Conservation (phyloP, 2,113 vertebrate genomes). For the Lophura nycthemera region DNA sequence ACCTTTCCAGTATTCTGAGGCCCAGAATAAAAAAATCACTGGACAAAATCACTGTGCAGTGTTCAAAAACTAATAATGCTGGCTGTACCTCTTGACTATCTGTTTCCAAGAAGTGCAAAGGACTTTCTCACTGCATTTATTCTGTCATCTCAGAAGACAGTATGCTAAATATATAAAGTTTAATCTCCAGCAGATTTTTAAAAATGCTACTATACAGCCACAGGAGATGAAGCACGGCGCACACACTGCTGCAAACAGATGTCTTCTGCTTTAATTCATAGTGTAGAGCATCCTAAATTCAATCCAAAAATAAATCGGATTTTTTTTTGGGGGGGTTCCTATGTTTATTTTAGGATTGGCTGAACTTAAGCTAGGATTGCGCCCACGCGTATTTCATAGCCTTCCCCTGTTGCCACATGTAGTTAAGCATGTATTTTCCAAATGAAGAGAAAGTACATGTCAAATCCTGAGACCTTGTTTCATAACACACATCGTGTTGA, state of each 20-base stretch:
- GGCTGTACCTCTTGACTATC: not conserved
- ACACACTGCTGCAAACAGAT: slow-evolving; percentile 1
- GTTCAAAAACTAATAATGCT: not conserved
- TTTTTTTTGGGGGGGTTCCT: not conserved
- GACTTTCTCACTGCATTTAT: slow-evolving; percentile 25
- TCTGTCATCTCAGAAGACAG: slow-evolving; percentile 12
- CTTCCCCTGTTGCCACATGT: not conserved
- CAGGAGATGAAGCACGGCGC: not conserved
- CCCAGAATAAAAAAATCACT: not conserved
- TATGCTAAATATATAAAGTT: slow-evolving; percentile 46
- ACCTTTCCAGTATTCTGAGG: not conserved
- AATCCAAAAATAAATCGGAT: slow-evolving; percentile 18
- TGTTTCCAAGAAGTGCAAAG: not conserved
- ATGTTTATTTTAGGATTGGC: slow-evolving; percentile 21
- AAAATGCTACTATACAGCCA: not conserved
- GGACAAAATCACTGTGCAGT: not conserved
- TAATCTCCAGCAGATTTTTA: slow-evolving; percentile 61
- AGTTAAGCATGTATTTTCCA: not conserved
- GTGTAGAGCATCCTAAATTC: not conserved
- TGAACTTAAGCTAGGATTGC: slow-evolving; percentile 2
- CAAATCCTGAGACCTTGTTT: not conserved
- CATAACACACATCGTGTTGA: not conserved
- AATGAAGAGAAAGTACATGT: not conserved
- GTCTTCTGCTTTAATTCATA: slow-evolving; percentile 28
- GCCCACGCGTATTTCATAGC: not conserved